A percentile compares a stretch with the other conserved stretches of the same genome.
These are phyloP conservation scores for Lysandra coridon DNA, from an alignment of 2,888 invertebrate species.

Conservation along the genomic window DNA sequence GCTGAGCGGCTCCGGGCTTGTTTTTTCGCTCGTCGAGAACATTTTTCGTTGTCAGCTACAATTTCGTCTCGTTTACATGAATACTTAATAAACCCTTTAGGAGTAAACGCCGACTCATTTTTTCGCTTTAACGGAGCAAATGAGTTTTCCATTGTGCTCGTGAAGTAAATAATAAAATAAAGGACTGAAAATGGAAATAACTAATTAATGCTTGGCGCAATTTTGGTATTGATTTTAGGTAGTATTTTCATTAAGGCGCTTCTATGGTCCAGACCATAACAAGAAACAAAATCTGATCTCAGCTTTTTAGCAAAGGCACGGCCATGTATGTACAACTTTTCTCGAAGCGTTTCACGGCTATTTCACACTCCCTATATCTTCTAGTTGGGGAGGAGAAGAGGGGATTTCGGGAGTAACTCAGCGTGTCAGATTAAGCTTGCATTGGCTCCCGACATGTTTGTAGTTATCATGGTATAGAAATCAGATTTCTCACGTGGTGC, in stretches of 20 bases:
- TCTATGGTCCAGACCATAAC: too few species aligned
- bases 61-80: constrained; percentile 21
- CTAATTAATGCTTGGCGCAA: not conserved
- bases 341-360: too few species aligned
- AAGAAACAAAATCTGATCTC: too few species aligned
- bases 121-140: not conserved
- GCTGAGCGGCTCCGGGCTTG: constrained; percentile 19
- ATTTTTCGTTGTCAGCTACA: constrained; percentile 17
- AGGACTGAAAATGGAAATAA: not conserved
- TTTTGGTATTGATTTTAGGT: not conserved
- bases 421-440: too few species aligned
- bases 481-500: too few species aligned
- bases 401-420: too few species aligned
- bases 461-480: too few species aligned
- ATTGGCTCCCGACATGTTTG: too few species aligned
- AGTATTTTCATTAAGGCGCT: not conserved
- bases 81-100: constrained; percentile 33
- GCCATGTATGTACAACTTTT: too few species aligned
- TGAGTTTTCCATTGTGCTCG: constrained; percentile 9
- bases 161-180: not conserved
- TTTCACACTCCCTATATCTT: too few species aligned
- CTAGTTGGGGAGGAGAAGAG: too few species aligned
- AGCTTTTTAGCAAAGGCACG: too few species aligned
- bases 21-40: not conserved
- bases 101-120: constrained; percentile 10